Conservation (phyloP, 30 jellyfish, hydroid and myxozoan genomes). For the Clytia hemisphaerica region DNA sequence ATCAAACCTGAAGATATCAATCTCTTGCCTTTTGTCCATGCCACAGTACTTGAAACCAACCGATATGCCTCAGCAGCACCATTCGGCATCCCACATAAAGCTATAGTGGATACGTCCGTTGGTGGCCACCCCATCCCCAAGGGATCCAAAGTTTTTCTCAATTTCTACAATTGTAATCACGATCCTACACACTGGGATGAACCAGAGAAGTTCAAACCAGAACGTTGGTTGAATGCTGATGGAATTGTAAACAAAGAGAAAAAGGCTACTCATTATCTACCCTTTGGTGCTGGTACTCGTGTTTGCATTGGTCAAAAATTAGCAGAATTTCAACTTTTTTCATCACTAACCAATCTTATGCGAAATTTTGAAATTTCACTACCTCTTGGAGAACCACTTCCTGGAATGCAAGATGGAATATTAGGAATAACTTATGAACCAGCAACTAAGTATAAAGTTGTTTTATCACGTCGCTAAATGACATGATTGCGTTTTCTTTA, state of each 20-base stretch:
- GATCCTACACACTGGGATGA: constrained; percentile 64
- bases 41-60: constrained; percentile 54
- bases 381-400: constrained; percentile 1
- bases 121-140: constrained; percentile 53
- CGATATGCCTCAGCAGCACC: constrained; percentile 60
- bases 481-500: too few species aligned
- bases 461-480: too few species aligned
- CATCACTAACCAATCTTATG: constrained; percentile 44
- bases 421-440: constrained; percentile 15
- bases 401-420: constrained; percentile 15
- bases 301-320: constrained; percentile 66
- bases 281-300: constrained; percentile 75
- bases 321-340: constrained; percentile 48
- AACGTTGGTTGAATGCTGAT: constrained; percentile 57
- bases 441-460: too few species aligned
- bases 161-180: constrained; percentile 57
- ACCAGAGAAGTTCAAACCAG: constrained; percentile 60
- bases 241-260: constrained; percentile 37
- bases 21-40: constrained; percentile 37
- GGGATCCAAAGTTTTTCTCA: constrained; percentile 41
- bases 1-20: constrained; percentile 45
- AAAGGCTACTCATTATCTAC: constrained; percentile 42
- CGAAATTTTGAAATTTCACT: neutral
- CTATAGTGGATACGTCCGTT: constrained; percentile 41
- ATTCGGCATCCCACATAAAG: constrained; percentile 67